Base-by-base conservation (phyloP, 2,113 vertebrate species). In the Rostratula benghalensis region DNA sequence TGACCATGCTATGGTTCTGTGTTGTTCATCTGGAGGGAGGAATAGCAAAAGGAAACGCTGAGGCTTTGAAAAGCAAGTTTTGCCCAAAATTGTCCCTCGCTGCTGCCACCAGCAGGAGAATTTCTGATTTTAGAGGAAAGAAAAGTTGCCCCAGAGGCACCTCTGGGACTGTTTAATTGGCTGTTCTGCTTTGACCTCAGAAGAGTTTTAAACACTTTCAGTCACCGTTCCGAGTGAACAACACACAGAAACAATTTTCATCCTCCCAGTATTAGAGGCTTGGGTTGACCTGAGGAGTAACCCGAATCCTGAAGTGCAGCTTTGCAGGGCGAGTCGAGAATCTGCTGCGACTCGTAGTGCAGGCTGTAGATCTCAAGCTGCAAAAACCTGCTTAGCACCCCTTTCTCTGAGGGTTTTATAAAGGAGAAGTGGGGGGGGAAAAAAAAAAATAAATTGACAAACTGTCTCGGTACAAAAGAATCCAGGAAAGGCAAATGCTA, bases 401-500 rank as follows among this genome's bases (percentile, higher is more conserved):
- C 13, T 79, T 81, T 41, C 56, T 78, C 23, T 3, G 4, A 56
- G 73, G 73, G 73, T 35, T 31, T 86, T 10, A 0, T 33, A 61
- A 64, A 51, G 91, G 83, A 85, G 80, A 64, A 48, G 41, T 10
- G 41, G 41, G n/a, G 43, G 43, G 45, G 45, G 45, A 18, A 57
- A 14, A 25, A n/a, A 73, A 57, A 8, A 57, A 14, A 25, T 33
- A 73, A 57, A 9, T 3, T 37, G 54, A 57, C 91, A 82, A 69
- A 89, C 57, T 69, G 50, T 73, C 56, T 87, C n/a, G 82, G 83
- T 93, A 85, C 89, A 92, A 92, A 95, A 83, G 92, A 76, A 65
- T 35, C 70, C 95, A 73, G 83, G 83, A 65, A 83, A 78, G 77
- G 91, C 94, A 95, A 92, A 82, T 87, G 87, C 96, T 97, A 96